Conservation (phyloP, 2,888 invertebrate genomes). For the Stramonita haemastoma region DNA sequence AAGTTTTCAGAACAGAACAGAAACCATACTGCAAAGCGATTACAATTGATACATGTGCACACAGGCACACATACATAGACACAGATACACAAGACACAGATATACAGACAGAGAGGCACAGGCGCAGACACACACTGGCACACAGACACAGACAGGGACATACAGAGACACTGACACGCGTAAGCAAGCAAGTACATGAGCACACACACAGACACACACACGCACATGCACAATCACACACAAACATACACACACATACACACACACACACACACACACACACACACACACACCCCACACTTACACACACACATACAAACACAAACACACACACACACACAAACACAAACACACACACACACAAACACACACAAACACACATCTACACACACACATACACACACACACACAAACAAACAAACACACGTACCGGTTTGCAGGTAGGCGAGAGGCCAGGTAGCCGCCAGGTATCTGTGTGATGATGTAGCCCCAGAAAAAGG, state of each 20-base stretch:
- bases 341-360: neutral
- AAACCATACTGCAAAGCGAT: neutral
- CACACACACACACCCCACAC: too few relatives aligned
- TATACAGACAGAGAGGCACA: neutral
- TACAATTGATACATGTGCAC: neutral
- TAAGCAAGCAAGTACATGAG: neutral
- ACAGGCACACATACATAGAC: slow-evolving; percentile 16
- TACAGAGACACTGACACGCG: neutral
- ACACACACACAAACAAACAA: neutral
- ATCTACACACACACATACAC: neutral
- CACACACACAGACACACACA: neutral
- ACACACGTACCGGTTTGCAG: slow-evolving; percentile 45
- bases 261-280: too few relatives aligned
- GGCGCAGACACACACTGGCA: neutral
- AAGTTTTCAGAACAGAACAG: neutral
- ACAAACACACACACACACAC: too few relatives aligned
- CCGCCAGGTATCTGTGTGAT: slow-evolving; percentile 73
- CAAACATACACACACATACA: too few relatives aligned
- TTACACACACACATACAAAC: too few relatives aligned
- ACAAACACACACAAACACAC: neutral
- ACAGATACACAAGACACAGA: neutral
- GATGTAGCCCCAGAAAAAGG: slow-evolving; percentile 76
- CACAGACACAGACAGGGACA: neutral
- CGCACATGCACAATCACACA: neutral
- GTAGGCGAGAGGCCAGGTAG: slow-evolving; percentile 85